These are phyloP conservation scores for Pimephales promelas DNA, from an alignment of 2,113 vertebrate species.

Conservation along the genomic window DNA sequence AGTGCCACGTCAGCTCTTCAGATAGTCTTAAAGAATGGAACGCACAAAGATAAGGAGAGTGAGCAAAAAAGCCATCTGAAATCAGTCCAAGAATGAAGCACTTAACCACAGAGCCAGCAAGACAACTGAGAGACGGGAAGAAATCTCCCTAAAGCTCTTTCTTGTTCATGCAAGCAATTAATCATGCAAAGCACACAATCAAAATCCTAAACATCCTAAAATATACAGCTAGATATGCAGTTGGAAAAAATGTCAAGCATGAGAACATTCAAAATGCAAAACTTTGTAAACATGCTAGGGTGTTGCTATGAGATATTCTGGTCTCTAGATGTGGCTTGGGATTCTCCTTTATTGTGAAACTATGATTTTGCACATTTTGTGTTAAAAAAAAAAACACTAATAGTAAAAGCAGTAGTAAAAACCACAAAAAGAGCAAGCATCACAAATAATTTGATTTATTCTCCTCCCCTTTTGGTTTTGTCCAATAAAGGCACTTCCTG, in stretches of 20 bases:
- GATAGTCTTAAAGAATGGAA: constrained; percentile 6
- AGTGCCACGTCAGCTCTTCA: constrained; percentile 4
- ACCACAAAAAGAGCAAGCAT: too few species aligned
- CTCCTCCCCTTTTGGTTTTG: constrained; percentile 8
- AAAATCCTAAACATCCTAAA: not conserved
- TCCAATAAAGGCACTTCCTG: constrained; percentile 9
- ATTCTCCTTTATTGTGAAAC: too few species aligned
- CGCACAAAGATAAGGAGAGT: not conserved
- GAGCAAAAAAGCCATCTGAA: constrained; percentile 20
- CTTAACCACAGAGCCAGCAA: constrained; percentile 11
- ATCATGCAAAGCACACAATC: not conserved
- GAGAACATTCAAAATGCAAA: not conserved
- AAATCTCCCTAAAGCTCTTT: not conserved
- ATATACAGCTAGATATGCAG: constrained; percentile 1
- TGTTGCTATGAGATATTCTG: too few species aligned
- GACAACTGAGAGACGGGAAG: not conserved
- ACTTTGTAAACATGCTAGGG: too few species aligned
- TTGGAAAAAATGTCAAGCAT: not conserved
- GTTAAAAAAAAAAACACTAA: too few species aligned
- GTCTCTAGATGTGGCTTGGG: too few species aligned
- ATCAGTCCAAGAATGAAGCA: constrained; percentile 17
- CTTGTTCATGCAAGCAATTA: constrained; percentile 3
- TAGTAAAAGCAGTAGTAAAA: too few species aligned
- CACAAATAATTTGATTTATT: not conserved
- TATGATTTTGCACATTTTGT: too few species aligned